Evolutionary conservation across 1,140 invertebrate genomes (phyloP), one percentile per base, ranked within the genome.

Genomic region (Pogonomyrmex californicus): DNA sequence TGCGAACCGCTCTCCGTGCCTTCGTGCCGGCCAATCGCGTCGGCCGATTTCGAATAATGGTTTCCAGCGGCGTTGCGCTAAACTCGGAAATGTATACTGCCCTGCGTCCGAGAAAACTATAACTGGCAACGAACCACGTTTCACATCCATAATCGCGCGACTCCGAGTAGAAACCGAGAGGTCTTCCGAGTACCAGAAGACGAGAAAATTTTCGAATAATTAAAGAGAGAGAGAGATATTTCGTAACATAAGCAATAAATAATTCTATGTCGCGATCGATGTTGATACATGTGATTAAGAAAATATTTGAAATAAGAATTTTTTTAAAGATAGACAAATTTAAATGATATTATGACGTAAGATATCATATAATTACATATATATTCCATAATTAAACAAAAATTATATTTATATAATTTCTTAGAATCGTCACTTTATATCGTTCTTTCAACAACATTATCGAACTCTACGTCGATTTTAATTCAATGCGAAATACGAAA

Each of bases 1-100:
- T 95, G 94, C 94, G 93, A 95, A 94, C 92, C 94, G 93, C 93
- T 95, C 94, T 92, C 92, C 93, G 93, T 94, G 93, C 92, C 91
- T 92, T 88, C 88, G 91, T 89, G 87, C 92, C 93, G 92, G 87
- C 95, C 95, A 95, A 95, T 95, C 93, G 92, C 90, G 90, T 79
- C 88, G 87, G 91, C 87, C 91, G 91, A 93, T 93, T 93, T 92
- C 92, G 54, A 93, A 94, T 94, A 95, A 94, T 94, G 94, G 93
- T 94, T 94, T 93, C 93, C 93, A 93, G 76, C 91, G 86, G 86
- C 68, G 79, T 86, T 79, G 60, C 78, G 41, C 58, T 83, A 90
- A 91, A 88, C 86, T 90, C 79, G 89, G 88, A 91, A 91, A 91
- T 87, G 56, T 62, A 47, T 78, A 73, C 68, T 56, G 56, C 10